A percentile compares a stretch with the other conserved stretches of the same genome.
Conservation (phyloP, 2,888 invertebrate species). For the Danaus chrysippus region DNA sequence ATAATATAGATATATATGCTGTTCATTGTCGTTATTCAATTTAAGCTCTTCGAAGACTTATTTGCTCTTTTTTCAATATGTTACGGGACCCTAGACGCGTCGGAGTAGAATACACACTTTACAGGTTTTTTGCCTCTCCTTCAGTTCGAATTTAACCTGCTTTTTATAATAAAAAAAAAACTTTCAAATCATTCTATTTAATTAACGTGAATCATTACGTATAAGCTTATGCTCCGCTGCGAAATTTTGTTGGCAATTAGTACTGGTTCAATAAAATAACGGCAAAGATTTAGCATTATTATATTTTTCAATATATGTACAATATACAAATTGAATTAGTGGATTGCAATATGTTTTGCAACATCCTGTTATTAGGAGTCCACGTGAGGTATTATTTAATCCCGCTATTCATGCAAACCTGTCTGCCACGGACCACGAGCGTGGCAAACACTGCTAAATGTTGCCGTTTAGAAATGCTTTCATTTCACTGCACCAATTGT, state of each 20-base stretch:
- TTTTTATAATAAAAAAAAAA: neutral
- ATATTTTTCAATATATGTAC: neutral
- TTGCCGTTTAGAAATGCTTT: constrained; percentile 21
- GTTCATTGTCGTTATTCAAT: neutral
- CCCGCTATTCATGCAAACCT: constrained; percentile 32
- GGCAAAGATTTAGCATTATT: neutral
- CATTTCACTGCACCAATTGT: constrained; percentile 14
- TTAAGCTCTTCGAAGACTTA: neutral
- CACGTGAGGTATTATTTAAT: constrained; percentile 28
- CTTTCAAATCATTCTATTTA: constrained; percentile 5
- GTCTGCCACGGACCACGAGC: constrained; percentile 25
- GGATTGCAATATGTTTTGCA: constrained; percentile 23
- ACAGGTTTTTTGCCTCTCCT: neutral
- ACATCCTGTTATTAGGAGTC: constrained; percentile 27
- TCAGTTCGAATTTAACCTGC: neutral
- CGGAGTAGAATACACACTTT: neutral
- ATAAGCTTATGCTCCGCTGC: neutral
- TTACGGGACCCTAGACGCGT: neutral
- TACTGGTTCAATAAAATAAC: neutral
- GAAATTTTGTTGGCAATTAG: neutral
- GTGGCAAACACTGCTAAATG: constrained; percentile 25
- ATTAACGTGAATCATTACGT: neutral
- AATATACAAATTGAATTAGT: constrained; percentile 2
- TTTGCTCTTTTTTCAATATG: neutral
- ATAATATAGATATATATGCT: neutral